phyloP scores from a whole-genome alignment of 2,113 vertebrate species.

The Saccopteryx bilineata region DNA sequence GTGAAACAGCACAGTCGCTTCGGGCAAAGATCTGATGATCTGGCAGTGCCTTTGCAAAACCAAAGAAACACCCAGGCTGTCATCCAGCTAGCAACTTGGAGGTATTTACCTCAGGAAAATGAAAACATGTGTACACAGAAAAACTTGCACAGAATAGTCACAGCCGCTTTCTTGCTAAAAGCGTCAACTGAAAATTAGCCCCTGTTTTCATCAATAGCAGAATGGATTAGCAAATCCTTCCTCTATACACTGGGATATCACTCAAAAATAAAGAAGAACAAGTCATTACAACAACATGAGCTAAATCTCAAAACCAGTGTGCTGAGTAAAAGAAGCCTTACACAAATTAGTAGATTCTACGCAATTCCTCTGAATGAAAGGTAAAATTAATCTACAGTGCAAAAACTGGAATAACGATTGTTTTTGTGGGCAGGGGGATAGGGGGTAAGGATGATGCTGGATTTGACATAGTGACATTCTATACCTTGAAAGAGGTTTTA shows the following conservation, averaged over 20 bases:
- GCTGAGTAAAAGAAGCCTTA: not conserved
- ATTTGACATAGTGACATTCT: not conserved
- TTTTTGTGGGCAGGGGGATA: not conserved
- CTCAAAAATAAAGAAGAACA: not conserved
- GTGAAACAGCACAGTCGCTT: not conserved
- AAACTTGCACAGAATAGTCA: not conserved
- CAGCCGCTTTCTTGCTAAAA: not conserved
- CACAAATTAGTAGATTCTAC: not conserved
- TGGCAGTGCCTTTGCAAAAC: not conserved
- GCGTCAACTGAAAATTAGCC: not conserved
- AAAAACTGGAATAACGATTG: not conserved
- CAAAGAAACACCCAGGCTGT: not conserved
- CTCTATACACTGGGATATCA: not conserved
- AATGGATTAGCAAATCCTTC: not conserved
- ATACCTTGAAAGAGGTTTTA: not conserved
- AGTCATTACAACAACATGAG: not conserved
- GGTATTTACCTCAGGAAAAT: slow-evolving; percentile 26
- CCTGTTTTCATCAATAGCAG: not conserved
- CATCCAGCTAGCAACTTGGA: not conserved
- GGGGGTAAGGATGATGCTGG: not conserved
- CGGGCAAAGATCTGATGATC: not conserved
- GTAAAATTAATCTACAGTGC: not conserved
- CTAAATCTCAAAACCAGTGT: not conserved
- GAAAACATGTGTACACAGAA: not conserved
- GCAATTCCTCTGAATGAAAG: not conserved